Evolutionary conservation across 2,113 vertebrate genomes (phyloP), one percentile per base, ranked within the genome.

Genomic region (Salminus brasiliensis): DNA sequence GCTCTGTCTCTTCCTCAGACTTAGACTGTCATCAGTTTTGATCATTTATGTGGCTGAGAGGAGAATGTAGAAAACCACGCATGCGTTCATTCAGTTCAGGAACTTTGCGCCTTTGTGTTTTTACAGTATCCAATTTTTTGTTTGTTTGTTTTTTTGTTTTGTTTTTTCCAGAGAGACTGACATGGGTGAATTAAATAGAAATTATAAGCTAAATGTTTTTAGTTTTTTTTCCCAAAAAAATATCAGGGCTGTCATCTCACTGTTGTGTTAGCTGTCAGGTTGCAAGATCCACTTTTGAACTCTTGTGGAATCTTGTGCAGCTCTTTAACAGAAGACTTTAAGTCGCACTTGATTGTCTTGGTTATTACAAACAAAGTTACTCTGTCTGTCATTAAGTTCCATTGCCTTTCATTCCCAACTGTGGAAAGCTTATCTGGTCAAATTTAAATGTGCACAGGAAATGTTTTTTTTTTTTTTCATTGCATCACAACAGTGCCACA

Each of bases 1-100:
- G 86, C 90, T 90, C 87, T 52, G 81, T 88, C 83, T 89, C 85
- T 81, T 88, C 78, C 89, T 88, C 85, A 84, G 79, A 79, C 86
- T 85, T 84, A 91, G 88, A 90, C 86, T 92, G 91, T 92, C 91
- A 90, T 93, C 91, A 91, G 87, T 91, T 93, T 91, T 91, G 88
- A 92, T 92, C 86, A 90, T 92, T 91, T 90, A 78, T 86, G 85
- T 86, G 88, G 89, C 88, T 89, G 88, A 90, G 83, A 83, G 83
- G 88, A 87, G 88, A 87, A 86, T 85, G 84, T 86, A 85, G 80
- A 86, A 85, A 88, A 87, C 86, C 74, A 55, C 77, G 86, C 82
- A 84, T 81, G 85, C 86, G 84, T 49, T 86, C 80, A 83, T 88
- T 87, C 85, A 84, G 83, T 76, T 86, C 84, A 85, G 86, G 71